These are phyloP conservation scores for Dicranocentrus wangi DNA, from an alignment of 2,888 invertebrate genomes.

Conservation along the genomic window DNA sequence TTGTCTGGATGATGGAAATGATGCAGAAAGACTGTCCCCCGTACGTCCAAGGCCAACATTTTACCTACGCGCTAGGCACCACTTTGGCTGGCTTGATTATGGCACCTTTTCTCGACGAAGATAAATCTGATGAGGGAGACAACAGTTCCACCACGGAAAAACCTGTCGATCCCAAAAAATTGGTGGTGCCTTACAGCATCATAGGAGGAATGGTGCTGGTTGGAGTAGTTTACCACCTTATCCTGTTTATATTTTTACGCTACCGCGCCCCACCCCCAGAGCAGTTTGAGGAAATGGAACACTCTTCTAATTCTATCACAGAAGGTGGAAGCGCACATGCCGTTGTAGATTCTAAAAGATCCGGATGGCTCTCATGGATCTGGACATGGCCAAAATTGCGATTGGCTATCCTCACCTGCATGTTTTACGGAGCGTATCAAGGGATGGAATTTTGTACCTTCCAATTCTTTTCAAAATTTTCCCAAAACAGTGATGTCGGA, in stretches of 20 bases:
- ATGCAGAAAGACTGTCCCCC: constrained; percentile 64
- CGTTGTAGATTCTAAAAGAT: neutral
- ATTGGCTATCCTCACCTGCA: constrained; percentile 30
- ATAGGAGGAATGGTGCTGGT: constrained; percentile 18
- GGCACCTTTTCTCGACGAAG: constrained; percentile 46
- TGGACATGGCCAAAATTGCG: constrained; percentile 41
- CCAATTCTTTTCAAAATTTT: constrained; percentile 70
- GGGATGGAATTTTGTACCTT: constrained; percentile 68
- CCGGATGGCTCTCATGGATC: neutral
- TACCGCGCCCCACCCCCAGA: constrained; percentile 55
- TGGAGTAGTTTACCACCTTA: constrained; percentile 14
- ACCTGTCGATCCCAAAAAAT: constrained; percentile 1
- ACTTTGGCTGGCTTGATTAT: constrained; percentile 34
- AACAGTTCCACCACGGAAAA: constrained; percentile 6
- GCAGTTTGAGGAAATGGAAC: neutral
- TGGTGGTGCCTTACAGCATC: constrained; percentile 55
- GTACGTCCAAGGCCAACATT: constrained; percentile 66
- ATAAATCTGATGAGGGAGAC: constrained; percentile 7
- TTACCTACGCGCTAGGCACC: constrained; percentile 52
- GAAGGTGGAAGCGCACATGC: neutral
- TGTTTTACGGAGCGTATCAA: constrained; percentile 63
- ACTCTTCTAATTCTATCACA: neutral
- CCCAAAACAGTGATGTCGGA: constrained; percentile 60
- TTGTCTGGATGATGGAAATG: constrained; percentile 70
- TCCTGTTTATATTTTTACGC: constrained; percentile 52